phyloP scores from a whole-genome alignment of 2,113 vertebrate genomes.

The Hiodon alosoides region DNA sequence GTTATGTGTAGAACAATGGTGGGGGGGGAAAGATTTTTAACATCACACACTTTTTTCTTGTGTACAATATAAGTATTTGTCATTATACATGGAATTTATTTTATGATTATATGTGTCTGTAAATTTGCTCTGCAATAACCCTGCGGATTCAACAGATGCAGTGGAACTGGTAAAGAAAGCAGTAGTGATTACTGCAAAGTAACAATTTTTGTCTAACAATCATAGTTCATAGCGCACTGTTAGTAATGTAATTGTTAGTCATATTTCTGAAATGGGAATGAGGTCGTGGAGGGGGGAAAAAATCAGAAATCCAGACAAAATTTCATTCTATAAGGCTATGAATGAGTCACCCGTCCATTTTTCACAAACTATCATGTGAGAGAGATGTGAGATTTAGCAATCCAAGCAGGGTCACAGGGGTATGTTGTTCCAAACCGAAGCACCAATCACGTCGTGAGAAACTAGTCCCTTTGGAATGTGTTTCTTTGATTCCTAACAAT shows the following conservation, averaged over 20 bases:
- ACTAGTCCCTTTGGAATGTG: constrained; percentile 57
- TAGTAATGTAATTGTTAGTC: background rate
- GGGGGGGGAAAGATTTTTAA: too few relatives aligned
- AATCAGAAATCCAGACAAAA: background rate
- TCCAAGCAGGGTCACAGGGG: constrained; percentile 24
- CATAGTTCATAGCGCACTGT: too few relatives aligned
- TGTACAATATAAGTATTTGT: background rate
- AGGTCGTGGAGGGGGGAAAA: background rate
- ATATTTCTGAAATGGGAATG: background rate
- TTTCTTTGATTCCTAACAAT: constrained; percentile 22
- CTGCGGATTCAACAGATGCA: too few relatives aligned
- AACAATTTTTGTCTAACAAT: too few relatives aligned
- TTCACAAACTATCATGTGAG: background rate
- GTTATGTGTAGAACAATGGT: too few relatives aligned
- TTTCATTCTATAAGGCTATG: background rate
- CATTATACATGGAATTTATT: background rate
- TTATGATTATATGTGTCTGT: background rate
- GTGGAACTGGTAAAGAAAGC: too few relatives aligned
- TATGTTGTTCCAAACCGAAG: constrained; percentile 31
- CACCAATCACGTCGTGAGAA: constrained; percentile 40
- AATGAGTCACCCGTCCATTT: background rate
- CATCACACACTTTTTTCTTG: too few relatives aligned
- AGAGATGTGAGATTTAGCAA: background rate
- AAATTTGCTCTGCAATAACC: too few relatives aligned
- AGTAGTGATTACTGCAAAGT: too few relatives aligned